Conservation (phyloP, 1,140 invertebrate species). For the Cryptotermes secundus region DNA sequence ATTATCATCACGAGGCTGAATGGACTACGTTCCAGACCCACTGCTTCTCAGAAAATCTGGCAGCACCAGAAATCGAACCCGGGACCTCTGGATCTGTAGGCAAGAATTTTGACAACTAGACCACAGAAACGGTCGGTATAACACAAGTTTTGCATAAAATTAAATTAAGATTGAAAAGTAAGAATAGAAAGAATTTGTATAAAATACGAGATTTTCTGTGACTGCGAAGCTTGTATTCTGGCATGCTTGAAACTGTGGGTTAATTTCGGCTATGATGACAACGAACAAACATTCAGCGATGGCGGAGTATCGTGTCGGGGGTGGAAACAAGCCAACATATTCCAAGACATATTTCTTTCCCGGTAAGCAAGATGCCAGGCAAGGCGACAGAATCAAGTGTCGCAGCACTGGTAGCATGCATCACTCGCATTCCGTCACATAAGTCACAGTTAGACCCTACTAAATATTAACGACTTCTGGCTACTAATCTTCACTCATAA, state of each 20-base stretch:
- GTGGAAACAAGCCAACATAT: constrained; percentile 22
- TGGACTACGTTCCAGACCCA: too few relatives aligned
- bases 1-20: too few relatives aligned
- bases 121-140: too few relatives aligned
- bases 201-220: too few relatives aligned
- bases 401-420: background rate
- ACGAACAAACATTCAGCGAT: constrained; percentile 20
- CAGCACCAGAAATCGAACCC: too few relatives aligned
- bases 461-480: background rate
- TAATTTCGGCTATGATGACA: constrained; percentile 21
- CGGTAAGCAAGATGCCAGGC: background rate
- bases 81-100: too few relatives aligned
- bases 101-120: too few relatives aligned
- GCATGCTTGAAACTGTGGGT: background rate
- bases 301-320: constrained; percentile 21
- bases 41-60: too few relatives aligned
- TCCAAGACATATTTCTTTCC: background rate
- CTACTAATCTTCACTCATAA: background rate
- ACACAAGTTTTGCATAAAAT: too few relatives aligned
- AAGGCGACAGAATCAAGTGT: background rate
- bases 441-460: too few relatives aligned
- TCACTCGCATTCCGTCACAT: background rate
- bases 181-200: too few relatives aligned
- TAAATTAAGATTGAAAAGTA: too few relatives aligned
- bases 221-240: background rate